A percentile compares a stretch with the other conserved stretches of the same genome.
These are phyloP conservation scores for Drosophila takahashii DNA, from an alignment of 1,140 invertebrate species.

Conservation along the genomic window DNA sequence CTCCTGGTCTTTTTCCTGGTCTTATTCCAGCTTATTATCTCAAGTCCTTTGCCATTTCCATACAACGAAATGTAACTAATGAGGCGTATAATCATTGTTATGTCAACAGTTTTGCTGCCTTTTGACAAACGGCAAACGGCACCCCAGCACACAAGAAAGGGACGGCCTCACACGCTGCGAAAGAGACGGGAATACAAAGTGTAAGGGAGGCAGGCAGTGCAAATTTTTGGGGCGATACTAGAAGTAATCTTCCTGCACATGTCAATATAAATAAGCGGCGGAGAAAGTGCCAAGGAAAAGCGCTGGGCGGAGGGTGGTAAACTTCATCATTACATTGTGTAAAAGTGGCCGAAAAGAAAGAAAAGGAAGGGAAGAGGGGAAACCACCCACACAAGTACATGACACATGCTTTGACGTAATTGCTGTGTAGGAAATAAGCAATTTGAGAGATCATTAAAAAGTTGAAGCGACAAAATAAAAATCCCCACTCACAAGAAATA, in stretches of 20 bases:
- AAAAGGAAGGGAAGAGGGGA: background rate
- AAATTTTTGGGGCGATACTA: slow-evolving; percentile 22
- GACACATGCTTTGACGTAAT: slow-evolving; percentile 64
- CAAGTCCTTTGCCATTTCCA: slow-evolving; percentile 40
- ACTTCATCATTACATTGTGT: slow-evolving; percentile 57
- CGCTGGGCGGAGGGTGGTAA: slow-evolving; percentile 5
- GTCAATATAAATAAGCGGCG: slow-evolving; percentile 73
- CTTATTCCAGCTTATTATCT: slow-evolving; percentile 41
- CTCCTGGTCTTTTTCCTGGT: slow-evolving; percentile 15
- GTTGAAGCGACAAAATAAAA: slow-evolving; percentile 72
- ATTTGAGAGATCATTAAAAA: slow-evolving; percentile 84
- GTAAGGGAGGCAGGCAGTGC: background rate
- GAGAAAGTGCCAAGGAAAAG: slow-evolving; percentile 21
- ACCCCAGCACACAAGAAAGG: slow-evolving; percentile 19
- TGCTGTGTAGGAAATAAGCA: slow-evolving; percentile 82
- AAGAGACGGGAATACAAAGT: slow-evolving; percentile 3
- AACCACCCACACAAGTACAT: slow-evolving; percentile 17
- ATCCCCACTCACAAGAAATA: slow-evolving; percentile 24
- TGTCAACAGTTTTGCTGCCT: slow-evolving; percentile 81
- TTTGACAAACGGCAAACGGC: slow-evolving; percentile 65
- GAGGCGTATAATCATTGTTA: slow-evolving; percentile 83
- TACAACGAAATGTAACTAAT: slow-evolving; percentile 72
- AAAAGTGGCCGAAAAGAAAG: slow-evolving; percentile 7
- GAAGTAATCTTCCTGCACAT: slow-evolving; percentile 71
- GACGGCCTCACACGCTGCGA: slow-evolving; percentile 4